These are phyloP conservation scores for Pseudonaja textilis DNA, from an alignment of 2,113 vertebrate species.

Conservation along the genomic window DNA sequence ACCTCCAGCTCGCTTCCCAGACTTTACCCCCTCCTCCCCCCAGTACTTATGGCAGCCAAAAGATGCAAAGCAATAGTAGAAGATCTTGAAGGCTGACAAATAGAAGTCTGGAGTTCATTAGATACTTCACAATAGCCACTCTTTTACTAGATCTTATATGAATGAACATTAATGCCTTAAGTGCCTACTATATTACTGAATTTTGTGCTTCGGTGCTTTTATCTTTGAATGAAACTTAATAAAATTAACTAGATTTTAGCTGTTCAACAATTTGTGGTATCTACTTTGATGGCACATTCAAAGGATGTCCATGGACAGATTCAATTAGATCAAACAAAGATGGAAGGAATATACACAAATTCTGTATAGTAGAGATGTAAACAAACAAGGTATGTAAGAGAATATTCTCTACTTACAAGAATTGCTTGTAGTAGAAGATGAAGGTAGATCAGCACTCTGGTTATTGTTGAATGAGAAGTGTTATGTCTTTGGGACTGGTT, in stretches of 20 bases:
- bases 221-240: slow-evolving; percentile 63
- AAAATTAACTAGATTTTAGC: slow-evolving; percentile 56
- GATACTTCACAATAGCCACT: neutral
- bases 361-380: neutral
- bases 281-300: slow-evolving; percentile 46
- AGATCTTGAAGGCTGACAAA: too few relatives aligned
- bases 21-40: too few relatives aligned
- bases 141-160: slow-evolving; percentile 22
- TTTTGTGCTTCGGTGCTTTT: slow-evolving; percentile 56
- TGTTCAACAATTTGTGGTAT: slow-evolving; percentile 42
- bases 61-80: too few relatives aligned
- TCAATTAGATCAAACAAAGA: neutral
- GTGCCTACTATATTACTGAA: slow-evolving; percentile 50
- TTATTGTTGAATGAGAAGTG: too few relatives aligned
- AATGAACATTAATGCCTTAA: slow-evolving; percentile 38
- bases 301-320: neutral
- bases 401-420: neutral
- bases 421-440: neutral
- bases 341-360: neutral
- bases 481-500: too few relatives aligned
- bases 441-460: neutral
- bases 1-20: too few relatives aligned
- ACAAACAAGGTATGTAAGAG: neutral
- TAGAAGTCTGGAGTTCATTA: slow-evolving; percentile 24
- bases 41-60: too few relatives aligned